phyloP scores from a whole-genome alignment of 2,113 vertebrate genomes.

The Amblyornis subalaris region DNA sequence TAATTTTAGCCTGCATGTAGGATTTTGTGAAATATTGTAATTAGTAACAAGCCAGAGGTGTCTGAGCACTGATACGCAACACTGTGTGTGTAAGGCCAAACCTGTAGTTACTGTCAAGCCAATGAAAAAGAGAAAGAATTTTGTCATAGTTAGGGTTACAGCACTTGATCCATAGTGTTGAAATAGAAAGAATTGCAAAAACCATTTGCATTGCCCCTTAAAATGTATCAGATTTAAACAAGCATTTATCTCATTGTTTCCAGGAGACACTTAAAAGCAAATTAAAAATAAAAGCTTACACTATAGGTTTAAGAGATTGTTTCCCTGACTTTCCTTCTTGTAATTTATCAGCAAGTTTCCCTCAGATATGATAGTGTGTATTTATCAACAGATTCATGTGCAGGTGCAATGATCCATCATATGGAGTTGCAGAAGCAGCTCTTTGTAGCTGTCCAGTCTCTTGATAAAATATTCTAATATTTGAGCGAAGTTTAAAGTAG shows the following conservation, averaged over 20 bases:
- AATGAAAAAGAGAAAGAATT: background rate
- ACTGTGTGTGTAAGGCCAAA: background rate
- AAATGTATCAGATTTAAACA: background rate
- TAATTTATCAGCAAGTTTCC: background rate
- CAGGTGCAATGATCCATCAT: background rate
- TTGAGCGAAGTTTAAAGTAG: background rate
- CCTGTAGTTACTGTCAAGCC: background rate
- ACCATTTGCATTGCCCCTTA: background rate
- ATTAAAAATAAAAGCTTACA: background rate
- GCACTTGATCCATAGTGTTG: background rate
- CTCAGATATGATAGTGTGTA: background rate
- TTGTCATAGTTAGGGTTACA: background rate
- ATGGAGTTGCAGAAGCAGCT: background rate
- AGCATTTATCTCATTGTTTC: background rate
- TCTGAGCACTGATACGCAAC: background rate
- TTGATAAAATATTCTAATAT: background rate
- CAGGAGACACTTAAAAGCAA: background rate
- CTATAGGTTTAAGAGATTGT: background rate
- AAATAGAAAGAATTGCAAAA: slow-evolving; percentile 42
- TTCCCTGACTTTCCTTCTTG: background rate
- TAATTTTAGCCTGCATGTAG: background rate
- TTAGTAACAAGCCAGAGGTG: background rate
- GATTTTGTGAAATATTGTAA: background rate
- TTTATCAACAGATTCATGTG: background rate
- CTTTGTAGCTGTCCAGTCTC: background rate